These are phyloP conservation scores for Ormyrus labotus DNA, from an alignment of 2,888 invertebrate genomes.

Conservation along the genomic window DNA sequence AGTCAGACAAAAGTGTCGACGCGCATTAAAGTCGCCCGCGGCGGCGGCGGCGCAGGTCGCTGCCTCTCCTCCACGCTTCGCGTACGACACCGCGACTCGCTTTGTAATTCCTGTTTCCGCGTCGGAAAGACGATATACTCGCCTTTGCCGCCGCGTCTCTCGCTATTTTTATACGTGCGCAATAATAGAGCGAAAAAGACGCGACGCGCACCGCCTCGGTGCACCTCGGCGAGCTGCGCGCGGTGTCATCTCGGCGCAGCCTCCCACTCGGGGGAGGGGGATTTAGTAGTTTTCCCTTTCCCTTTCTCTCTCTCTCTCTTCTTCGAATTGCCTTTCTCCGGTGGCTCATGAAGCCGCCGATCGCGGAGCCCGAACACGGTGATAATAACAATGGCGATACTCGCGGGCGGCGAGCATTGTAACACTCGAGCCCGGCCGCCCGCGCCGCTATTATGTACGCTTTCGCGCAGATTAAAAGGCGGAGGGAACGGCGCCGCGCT, in stretches of 20 bases:
- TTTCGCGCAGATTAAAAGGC: no score
- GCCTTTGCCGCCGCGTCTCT: not conserved
- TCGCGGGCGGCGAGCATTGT: no score
- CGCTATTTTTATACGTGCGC: no score
- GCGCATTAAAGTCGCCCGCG: slow-evolving; percentile 23
- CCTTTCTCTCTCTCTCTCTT: slow-evolving; percentile 28
- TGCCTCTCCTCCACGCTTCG: slow-evolving; percentile 26
- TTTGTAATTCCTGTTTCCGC: no score
- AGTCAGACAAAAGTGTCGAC: not conserved
- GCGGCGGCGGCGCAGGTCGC: not conserved
- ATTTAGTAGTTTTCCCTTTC: slow-evolving; percentile 28
- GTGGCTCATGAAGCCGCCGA: not conserved
- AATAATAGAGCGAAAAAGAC: slow-evolving; percentile 33
- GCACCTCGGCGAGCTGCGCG: not conserved
- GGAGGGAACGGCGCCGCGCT: no score
- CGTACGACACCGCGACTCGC: slow-evolving; percentile 26
- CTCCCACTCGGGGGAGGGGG: not conserved
- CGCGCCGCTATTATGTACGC: no score
- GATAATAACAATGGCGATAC: no score
- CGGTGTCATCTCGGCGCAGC: slow-evolving; percentile 1
- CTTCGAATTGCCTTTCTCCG: slow-evolving; percentile 38
- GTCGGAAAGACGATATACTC: slow-evolving; percentile 34
- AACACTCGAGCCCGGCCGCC: not conserved
- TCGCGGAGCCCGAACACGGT: no score
- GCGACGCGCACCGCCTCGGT: slow-evolving; percentile 1